Evolutionary conservation across 2,888 invertebrate genomes (phyloP).

Genomic region (Geophilus truncorum): DNA sequence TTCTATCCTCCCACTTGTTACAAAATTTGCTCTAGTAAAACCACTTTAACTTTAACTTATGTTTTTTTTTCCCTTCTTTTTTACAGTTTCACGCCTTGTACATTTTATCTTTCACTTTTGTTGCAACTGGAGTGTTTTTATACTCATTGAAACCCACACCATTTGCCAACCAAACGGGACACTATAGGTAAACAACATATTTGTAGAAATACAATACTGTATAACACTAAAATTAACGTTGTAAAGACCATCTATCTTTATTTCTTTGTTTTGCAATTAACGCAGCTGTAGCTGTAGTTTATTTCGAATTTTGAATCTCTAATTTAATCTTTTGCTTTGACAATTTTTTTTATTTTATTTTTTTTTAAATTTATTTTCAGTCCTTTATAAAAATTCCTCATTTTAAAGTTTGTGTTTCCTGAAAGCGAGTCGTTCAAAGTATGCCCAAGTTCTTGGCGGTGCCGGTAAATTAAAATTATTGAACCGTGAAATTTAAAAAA

Average conservation of each 20-base stretch:
- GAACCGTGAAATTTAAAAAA: neutral
- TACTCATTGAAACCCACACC: slow-evolving; percentile 61
- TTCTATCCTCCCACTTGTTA: neutral
- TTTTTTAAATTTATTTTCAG: neutral
- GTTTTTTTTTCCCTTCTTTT: slow-evolving; percentile 34
- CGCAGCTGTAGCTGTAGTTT: too few relatives aligned
- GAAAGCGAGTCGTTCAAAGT: neutral
- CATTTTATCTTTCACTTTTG: slow-evolving; percentile 70
- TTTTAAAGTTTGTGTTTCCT: neutral
- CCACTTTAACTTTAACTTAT: neutral
- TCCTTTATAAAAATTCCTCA: neutral
- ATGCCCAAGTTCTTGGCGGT: neutral
- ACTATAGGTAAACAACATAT: slow-evolving; percentile 29
- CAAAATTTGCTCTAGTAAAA: neutral
- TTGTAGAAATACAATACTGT: neutral
- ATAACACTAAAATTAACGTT: neutral
- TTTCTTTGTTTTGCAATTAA: too few relatives aligned
- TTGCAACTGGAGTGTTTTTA: slow-evolving; percentile 66
- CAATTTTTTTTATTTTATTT: neutral
- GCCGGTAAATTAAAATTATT: neutral
- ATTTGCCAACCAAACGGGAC: slow-evolving; percentile 42
- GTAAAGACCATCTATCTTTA: too few relatives aligned
- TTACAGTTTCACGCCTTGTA: slow-evolving; percentile 75
- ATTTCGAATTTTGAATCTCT: neutral
- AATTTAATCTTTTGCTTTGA: too few relatives aligned